phyloP scores from a whole-genome alignment of 2,888 invertebrate genomes.

The Anarsia innoxiella region DNA sequence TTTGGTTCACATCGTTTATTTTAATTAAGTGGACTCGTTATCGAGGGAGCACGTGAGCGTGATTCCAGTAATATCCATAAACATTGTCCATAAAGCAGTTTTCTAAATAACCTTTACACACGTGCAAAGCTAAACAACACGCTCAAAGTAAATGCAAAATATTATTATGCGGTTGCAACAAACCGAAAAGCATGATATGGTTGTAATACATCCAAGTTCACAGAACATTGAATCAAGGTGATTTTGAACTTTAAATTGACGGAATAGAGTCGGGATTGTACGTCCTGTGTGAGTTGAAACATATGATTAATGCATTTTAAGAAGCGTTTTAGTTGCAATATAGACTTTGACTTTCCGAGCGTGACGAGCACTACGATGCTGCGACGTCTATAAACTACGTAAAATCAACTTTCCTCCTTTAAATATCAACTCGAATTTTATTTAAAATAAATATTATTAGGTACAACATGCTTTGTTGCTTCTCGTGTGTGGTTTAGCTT shows the following conservation, averaged over 20 bases:
- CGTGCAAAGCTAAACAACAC: slow-evolving; percentile 24
- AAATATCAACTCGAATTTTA: slow-evolving; percentile 5
- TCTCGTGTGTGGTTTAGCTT: too few species aligned
- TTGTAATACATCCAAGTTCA: slow-evolving; percentile 39
- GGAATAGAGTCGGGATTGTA: slow-evolving; percentile 42
- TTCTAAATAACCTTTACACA: slow-evolving; percentile 6
- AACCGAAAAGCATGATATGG: slow-evolving; percentile 26
- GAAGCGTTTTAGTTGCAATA: slow-evolving; percentile 55
- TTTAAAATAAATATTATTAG: too few species aligned
- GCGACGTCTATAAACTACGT: slow-evolving; percentile 26
- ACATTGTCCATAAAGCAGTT: slow-evolving; percentile 1
- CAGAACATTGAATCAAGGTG: slow-evolving; percentile 30
- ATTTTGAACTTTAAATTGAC: slow-evolving; percentile 40
- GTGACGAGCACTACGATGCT: slow-evolving; percentile 40
- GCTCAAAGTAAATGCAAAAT: slow-evolving; percentile 44
- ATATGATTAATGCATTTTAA: slow-evolving; percentile 60
- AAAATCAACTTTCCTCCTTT: slow-evolving; percentile 22
- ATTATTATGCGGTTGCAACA: slow-evolving; percentile 19
- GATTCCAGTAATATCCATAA: slow-evolving; percentile 2
- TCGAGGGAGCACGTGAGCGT: slow-evolving; percentile 18
- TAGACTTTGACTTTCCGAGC: slow-evolving; percentile 53
- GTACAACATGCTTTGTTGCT: too few species aligned
- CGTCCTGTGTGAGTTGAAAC: slow-evolving; percentile 31
- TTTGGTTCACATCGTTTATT: slow-evolving; percentile 48
- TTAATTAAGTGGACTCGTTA: slow-evolving; percentile 47